Evolutionary conservation across 1,140 invertebrate species (phyloP).

Genomic region (Reticulitermes speratus): DNA sequence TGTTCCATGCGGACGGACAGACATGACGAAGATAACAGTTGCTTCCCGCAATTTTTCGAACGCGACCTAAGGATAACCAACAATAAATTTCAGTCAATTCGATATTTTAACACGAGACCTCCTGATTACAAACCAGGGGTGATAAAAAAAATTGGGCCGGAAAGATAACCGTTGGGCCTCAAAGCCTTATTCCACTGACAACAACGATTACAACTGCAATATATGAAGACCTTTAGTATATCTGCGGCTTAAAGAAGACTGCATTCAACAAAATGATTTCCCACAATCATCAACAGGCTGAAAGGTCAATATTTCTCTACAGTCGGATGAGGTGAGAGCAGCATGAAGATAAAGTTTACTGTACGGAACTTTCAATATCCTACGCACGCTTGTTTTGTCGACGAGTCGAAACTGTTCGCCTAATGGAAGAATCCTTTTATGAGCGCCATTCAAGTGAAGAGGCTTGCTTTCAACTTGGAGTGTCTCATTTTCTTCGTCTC

Average conservation of each 20-base stretch:
- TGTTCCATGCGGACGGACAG: too few species aligned
- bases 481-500: constrained; percentile 2
- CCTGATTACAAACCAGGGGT: too few species aligned
- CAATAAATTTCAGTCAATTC: too few species aligned
- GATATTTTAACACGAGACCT: too few species aligned
- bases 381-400: background rate
- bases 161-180: too few species aligned
- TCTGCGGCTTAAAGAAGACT: background rate
- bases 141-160: too few species aligned
- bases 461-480: background rate
- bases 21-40: too few species aligned
- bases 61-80: too few species aligned
- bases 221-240: background rate
- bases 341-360: background rate
- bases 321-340: background rate
- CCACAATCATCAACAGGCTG: background rate
- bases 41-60: too few species aligned
- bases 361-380: background rate
- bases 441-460: background rate
- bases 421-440: constrained; percentile 13
- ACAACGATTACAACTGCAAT: background rate
- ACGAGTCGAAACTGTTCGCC: constrained; percentile 1
- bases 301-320: background rate
- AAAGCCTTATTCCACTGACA: too few species aligned
- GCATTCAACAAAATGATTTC: background rate